Percentiles rank a stretch among this genome's conserved stretches.
Evolutionary conservation across 2,888 invertebrate species (phyloP).

Genomic region (Schizaphis graminum): DNA sequence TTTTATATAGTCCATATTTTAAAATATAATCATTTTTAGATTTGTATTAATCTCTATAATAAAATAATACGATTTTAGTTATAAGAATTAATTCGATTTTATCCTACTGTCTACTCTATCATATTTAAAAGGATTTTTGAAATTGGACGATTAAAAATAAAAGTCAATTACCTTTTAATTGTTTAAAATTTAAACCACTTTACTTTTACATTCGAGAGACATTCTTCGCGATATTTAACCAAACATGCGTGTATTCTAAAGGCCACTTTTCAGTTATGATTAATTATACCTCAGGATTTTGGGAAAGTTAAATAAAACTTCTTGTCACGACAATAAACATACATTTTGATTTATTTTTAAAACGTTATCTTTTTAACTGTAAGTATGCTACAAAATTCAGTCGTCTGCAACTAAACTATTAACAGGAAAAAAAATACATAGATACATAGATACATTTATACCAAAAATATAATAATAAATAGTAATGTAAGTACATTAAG

Average conservation of each 20-base stretch:
- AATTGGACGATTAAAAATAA: not conserved
- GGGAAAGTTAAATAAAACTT: not conserved
- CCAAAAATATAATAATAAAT: not conserved
- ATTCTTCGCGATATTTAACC: not conserved
- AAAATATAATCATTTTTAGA: not conserved
- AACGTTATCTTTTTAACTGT: not conserved
- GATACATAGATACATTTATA: not conserved
- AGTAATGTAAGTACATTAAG: not conserved
- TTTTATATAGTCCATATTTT: not conserved
- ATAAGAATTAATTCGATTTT: not conserved
- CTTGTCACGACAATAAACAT: not conserved
- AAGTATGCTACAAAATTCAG: not conserved
- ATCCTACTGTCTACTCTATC: not conserved
- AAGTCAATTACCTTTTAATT: not conserved
- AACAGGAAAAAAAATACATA: too few relatives aligned
- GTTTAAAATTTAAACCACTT: not conserved
- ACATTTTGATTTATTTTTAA: not conserved
- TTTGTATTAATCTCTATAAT: not conserved
- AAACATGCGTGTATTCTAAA: not conserved
- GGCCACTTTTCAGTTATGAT: not conserved
- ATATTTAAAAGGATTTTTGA: not conserved
- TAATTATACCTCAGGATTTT: not conserved
- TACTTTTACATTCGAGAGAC: not conserved
- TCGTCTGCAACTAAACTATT: not conserved
- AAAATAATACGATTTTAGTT: not conserved